Evolutionary conservation across 2,113 vertebrate species (phyloP).

Genomic region (Strix aluco): DNA sequence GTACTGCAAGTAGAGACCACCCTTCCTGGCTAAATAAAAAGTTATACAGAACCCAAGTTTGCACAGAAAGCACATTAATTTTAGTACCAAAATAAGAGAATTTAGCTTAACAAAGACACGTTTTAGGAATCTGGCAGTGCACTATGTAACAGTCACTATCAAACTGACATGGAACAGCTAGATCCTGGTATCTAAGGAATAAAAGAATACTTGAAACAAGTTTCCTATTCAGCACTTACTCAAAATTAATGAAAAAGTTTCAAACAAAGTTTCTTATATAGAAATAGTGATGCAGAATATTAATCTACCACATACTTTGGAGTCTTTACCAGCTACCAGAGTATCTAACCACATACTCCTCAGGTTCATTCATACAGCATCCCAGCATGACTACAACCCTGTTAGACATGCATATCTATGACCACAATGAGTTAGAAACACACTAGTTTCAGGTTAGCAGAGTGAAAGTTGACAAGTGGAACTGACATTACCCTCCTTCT

Average conservation of each 20-base stretch:
- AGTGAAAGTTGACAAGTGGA: neutral
- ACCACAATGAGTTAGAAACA: rapidly evolving
- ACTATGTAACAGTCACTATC: neutral
- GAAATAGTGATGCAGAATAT: neutral
- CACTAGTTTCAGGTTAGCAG: neutral
- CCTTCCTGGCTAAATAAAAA: neutral
- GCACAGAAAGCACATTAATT: neutral
- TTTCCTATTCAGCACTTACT: neutral
- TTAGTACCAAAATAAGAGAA: neutral
- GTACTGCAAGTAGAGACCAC: neutral
- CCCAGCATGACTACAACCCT: neutral
- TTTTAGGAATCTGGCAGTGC: neutral
- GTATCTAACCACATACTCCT: neutral
- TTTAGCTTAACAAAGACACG: neutral
- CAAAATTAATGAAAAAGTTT: neutral
- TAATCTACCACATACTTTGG: neutral
- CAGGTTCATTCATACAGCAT: neutral
- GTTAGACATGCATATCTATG: neutral
- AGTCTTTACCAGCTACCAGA: neutral
- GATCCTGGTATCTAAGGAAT: neutral
- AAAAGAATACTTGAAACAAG: neutral
- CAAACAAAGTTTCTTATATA: neutral
- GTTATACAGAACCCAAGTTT: neutral
- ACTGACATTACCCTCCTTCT: neutral
- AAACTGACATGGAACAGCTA: neutral